Conservation (phyloP, 2,113 vertebrate species). For the Labrus mixtus region DNA sequence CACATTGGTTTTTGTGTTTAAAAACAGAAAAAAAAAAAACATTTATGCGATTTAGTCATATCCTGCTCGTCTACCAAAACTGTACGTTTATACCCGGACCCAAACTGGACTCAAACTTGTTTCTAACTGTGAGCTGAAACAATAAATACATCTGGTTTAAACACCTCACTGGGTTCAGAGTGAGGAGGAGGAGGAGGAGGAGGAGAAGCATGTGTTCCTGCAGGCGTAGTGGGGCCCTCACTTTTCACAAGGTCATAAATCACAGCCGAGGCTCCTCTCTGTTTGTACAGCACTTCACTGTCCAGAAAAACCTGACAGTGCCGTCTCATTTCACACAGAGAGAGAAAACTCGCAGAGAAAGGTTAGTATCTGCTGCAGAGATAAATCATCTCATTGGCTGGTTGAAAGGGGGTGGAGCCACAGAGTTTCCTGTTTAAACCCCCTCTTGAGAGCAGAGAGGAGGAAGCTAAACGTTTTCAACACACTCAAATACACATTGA, state of each 20-base stretch:
- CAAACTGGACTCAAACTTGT: no score
- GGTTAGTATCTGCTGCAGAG: background rate
- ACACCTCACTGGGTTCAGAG: constrained; percentile 6
- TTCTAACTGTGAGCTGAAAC: constrained; percentile 32
- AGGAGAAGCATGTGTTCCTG: constrained; percentile 38
- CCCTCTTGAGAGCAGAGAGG: background rate
- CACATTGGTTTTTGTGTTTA: no score
- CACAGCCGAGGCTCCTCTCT: constrained; percentile 26
- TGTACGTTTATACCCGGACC: no score
- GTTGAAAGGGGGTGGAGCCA: background rate
- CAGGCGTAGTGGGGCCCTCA: constrained; percentile 9
- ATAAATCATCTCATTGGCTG: background rate
- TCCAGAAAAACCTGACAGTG: constrained; percentile 4
- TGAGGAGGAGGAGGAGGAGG: constrained; percentile 2
- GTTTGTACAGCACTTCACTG: constrained; percentile 37
- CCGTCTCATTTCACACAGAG: background rate
- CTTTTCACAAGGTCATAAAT: constrained; percentile 42
- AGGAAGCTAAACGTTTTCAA: background rate
- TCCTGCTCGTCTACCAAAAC: no score
- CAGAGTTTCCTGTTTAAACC: background rate
- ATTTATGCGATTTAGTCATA: no score
- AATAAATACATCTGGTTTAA: constrained; percentile 55
- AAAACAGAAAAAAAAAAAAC: no score
- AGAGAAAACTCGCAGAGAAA: background rate
- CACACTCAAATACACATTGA: no score